These are phyloP conservation scores for Machaerirhynchus nigripectus DNA, from an alignment of 2,113 vertebrate genomes.

Conservation along the genomic window DNA sequence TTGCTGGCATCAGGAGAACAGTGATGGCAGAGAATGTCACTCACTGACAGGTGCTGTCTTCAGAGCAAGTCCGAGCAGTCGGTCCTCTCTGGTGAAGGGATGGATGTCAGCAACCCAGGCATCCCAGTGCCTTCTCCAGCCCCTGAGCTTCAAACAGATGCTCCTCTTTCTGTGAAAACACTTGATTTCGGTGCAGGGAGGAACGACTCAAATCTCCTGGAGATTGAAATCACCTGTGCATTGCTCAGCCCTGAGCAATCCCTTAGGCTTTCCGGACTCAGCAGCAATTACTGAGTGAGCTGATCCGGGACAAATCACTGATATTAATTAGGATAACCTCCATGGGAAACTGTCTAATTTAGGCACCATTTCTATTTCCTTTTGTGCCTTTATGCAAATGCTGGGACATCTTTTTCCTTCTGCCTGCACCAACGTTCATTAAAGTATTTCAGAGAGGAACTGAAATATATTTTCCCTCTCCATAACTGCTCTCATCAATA, in stretches of 20 bases:
- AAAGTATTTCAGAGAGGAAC: not conserved
- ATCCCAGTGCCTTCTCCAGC: not conserved
- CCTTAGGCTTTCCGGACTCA: not conserved
- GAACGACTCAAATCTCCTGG: not conserved
- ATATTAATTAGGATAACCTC: conserved; percentile 44
- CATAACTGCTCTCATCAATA: not conserved
- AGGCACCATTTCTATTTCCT: conserved; percentile 2
- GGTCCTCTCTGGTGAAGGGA: not conserved
- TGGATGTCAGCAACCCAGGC: not conserved
- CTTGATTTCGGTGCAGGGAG: not conserved
- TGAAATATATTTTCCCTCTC: not conserved
- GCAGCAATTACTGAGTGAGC: not conserved
- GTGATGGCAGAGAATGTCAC: not conserved
- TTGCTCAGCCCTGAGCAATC: not conserved
- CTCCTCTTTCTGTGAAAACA: not conserved
- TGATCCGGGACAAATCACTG: not conserved
- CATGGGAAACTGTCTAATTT: not conserved
- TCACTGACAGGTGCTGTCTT: not conserved
- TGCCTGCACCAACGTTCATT: not conserved
- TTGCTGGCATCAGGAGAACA: not conserved
- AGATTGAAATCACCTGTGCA: not conserved
- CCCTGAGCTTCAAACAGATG: not conserved
- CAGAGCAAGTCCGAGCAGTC: not conserved
- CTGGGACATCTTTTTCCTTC: not conserved
- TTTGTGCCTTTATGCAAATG: not conserved